These are phyloP conservation scores for Seriola aureovittata DNA, from an alignment of 2,113 vertebrate species.

Conservation along the genomic window DNA sequence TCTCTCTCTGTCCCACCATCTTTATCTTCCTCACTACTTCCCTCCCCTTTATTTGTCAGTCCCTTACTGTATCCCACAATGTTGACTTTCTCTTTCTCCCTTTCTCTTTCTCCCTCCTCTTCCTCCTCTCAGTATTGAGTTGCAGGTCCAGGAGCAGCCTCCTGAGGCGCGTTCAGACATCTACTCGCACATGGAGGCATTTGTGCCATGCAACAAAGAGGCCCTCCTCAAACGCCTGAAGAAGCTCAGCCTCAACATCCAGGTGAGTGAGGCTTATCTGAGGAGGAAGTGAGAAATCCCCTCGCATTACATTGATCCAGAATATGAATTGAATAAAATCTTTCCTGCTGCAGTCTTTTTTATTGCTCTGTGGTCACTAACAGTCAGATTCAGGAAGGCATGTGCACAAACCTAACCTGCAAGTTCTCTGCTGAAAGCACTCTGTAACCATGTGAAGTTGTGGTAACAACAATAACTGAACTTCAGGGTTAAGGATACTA, in stretches of 20 bases:
- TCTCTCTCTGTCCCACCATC: background rate
- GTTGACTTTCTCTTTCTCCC: background rate
- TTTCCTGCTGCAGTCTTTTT: conserved; percentile 1
- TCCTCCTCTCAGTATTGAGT: conserved; percentile 89
- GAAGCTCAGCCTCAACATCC: conserved; percentile 97
- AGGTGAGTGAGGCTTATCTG: conserved; percentile 84
- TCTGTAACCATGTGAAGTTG: background rate
- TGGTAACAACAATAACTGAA: background rate
- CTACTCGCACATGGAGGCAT: conserved; percentile 95
- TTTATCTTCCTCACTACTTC: background rate
- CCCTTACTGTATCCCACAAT: background rate
- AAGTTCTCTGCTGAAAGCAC: background rate
- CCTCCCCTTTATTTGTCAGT: conserved; percentile 11
- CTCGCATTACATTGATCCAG: background rate
- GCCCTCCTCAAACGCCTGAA: conserved; percentile 95
- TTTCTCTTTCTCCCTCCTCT: background rate
- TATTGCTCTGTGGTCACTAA: conserved; percentile 2
- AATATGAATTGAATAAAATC: background rate
- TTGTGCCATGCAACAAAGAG: conserved; percentile 98
- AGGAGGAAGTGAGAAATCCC: conserved; percentile 19
- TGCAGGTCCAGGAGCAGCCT: conserved; percentile 96
- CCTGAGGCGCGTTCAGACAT: conserved; percentile 87
- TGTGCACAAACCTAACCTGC: background rate
- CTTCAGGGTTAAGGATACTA: background rate
- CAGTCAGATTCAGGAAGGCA: conserved; percentile 14